Evolutionary conservation across 1,140 invertebrate species (phyloP).

Genomic region (Tribolium madens): DNA sequence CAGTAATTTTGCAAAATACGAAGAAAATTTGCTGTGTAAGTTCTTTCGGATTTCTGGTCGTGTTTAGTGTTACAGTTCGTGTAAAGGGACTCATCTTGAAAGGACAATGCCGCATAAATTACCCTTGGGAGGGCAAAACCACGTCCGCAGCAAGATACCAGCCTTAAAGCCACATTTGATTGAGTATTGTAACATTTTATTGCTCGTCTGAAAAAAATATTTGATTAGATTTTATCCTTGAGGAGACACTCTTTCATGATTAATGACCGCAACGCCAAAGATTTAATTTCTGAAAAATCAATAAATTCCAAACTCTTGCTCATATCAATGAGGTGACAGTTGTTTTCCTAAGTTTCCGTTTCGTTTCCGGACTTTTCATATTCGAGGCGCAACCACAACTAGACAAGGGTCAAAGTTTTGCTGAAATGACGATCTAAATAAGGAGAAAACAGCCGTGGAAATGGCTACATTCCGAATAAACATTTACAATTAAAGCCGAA

Average conservation of each 20-base stretch:
- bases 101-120: conserved; percentile 29
- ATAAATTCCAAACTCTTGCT: background rate
- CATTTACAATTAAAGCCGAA: conserved; percentile 7
- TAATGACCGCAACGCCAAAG: background rate
- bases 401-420: conserved; percentile 31
- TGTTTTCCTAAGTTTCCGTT: conserved; percentile 21
- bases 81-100: conserved; percentile 22
- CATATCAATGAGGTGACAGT: conserved; percentile 35
- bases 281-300: background rate
- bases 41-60: background rate
- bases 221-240: conserved; percentile 18
- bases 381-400: conserved; percentile 4
- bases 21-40: background rate
- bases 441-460: conserved; percentile 7
- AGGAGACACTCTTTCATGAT: background rate
- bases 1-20: background rate
- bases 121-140: conserved; percentile 19
- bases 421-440: conserved; percentile 25
- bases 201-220: background rate
- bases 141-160: conserved; percentile 7
- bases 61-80: conserved; percentile 10
- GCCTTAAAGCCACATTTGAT: conserved; percentile 15
- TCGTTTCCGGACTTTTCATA: conserved; percentile 10
- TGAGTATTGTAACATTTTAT: conserved; percentile 37
- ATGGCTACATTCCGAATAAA: conserved; percentile 19